Conservation (phyloP, 64 coral and sea anemone genomes). For the Anthopleura sola region DNA sequence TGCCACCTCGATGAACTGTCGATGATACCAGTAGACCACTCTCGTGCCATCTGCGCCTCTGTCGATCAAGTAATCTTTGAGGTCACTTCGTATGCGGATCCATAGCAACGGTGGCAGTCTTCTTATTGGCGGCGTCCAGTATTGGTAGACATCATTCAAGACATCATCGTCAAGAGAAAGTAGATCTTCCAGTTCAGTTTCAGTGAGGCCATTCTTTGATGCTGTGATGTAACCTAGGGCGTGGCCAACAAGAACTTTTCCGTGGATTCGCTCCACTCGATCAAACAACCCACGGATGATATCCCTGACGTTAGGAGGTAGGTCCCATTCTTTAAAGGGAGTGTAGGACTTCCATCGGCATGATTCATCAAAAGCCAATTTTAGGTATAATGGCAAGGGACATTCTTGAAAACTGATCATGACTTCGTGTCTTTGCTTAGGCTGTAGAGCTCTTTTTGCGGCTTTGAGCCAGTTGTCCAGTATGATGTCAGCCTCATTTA, state of each 20-base stretch:
- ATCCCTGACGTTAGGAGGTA: slow-evolving; percentile 75
- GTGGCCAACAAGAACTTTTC: slow-evolving; percentile 80
- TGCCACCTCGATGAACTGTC: slow-evolving; percentile 94
- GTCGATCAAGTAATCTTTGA: slow-evolving; percentile 92
- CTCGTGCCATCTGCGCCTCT: slow-evolving; percentile 81
- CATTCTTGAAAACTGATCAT: slow-evolving; percentile 78
- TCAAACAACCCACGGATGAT: slow-evolving; percentile 90
- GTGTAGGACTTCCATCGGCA: slow-evolving; percentile 87
- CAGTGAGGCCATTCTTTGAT: slow-evolving; percentile 87
- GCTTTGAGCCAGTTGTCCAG: slow-evolving; percentile 73
- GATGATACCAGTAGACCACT: slow-evolving; percentile 96
- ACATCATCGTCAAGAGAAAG: slow-evolving; percentile 96
- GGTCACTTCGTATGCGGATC: slow-evolving; percentile 89
- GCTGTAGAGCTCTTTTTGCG: slow-evolving; percentile 50
- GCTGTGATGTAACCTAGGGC: slow-evolving; percentile 87
- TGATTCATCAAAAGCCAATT: slow-evolving; percentile 85
- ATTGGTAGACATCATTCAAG: slow-evolving; percentile 96
- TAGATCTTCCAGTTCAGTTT: slow-evolving; percentile 71
- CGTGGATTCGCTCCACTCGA: slow-evolving; percentile 78
- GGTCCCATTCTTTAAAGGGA: slow-evolving; percentile 29
- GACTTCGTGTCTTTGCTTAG: slow-evolving; percentile 56
- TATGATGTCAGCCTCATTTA: slow-evolving; percentile 69
- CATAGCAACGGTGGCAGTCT: slow-evolving; percentile 86
- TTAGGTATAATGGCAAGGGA: slow-evolving; percentile 84
- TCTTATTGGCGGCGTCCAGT: slow-evolving; percentile 93